Evolutionary conservation across 2,113 vertebrate species (phyloP), one percentile per base, ranked within the genome.

Genomic region (Anoplopoma fimbria): DNA sequence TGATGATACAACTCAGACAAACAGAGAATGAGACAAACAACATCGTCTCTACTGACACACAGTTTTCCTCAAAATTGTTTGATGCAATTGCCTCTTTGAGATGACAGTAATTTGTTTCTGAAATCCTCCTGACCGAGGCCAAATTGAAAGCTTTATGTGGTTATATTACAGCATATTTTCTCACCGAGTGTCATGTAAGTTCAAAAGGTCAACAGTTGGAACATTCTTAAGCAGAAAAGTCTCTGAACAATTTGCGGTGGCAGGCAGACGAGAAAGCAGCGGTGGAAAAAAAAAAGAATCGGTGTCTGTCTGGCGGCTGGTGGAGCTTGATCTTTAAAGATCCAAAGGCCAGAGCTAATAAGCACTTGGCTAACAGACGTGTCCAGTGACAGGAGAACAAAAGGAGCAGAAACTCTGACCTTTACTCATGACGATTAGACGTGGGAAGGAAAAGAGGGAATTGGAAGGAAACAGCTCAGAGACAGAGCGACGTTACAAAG

Each of bases 311-410:
- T 58, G 80, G 29, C 51, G 49, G 64, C 65, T 38, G 49, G n/a
- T 69, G 72, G n/a, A 65, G 58, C 19, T 74, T 62, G 74, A 83
- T 87, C 79, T 84, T 84, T 84, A 65, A 63, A 73, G 71, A 70
- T 78, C 85, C 74, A 84, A 89, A 92, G 79, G 87, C 83, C 88
- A 85, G 76, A 69, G 69, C 75, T 88, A 88, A 88, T 89, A 78
- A 86, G 72, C 78, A 53, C 79, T 84, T 55, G 76, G 86, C 86
- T 84, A 85, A 70, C 75, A 83, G 87, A 83, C 76, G 77, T 81
- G 80, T 74, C 69, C 78, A 17, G 31, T 83, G 87, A 75, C 81
- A 77, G 83, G 31, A 69, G 64, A 73, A 65, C 34, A 67, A 74
- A 19, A 57, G 74, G 77, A 83, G 82, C 74, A 70, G 87, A 83